Percentiles rank a stretch among this genome's conserved stretches.
These are phyloP conservation scores for Morus bassanus DNA, from an alignment of 2,797 vertebrate species.

Conservation along the genomic window DNA sequence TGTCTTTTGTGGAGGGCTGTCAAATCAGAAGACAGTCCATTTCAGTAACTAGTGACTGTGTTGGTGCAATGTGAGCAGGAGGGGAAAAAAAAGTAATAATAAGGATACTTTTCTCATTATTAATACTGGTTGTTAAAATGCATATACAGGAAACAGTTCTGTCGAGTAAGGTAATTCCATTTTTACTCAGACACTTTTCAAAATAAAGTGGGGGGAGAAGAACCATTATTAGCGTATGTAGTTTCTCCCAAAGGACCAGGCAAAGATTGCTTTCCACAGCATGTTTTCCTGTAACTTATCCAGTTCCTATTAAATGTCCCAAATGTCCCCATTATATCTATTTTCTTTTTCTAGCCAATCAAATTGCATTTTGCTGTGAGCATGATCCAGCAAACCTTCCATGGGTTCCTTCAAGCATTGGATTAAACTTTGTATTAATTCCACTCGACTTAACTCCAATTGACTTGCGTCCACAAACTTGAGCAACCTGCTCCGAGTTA, in stretches of 20 bases:
- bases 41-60: neutral
- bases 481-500: neutral
- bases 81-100: neutral
- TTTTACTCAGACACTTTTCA: conserved; percentile 28
- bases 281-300: conserved; percentile 10
- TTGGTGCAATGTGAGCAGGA: neutral
- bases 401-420: neutral
- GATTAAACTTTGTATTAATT: neutral
- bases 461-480: neutral
- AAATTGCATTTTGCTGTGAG: neutral
- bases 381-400: neutral
- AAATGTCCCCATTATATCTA: conserved; percentile 17
- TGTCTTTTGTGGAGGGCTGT: neutral
- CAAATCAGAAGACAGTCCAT: neutral
- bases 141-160: conserved; percentile 7
- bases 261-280: conserved; percentile 16
- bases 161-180: conserved; percentile 48
- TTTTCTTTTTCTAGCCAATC: neutral
- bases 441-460: neutral
- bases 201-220: neutral
- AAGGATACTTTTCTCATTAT: conserved; percentile 1
- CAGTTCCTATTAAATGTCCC: conserved; percentile 2
- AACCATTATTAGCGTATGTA: conserved; percentile 4
- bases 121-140: conserved; percentile 21
- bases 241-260: neutral